Percentiles rank a stretch among this genome's conserved stretches.
These are phyloP conservation scores for Haemorhous mexicanus DNA, from an alignment of 2,113 vertebrate genomes.

Conservation along the genomic window DNA sequence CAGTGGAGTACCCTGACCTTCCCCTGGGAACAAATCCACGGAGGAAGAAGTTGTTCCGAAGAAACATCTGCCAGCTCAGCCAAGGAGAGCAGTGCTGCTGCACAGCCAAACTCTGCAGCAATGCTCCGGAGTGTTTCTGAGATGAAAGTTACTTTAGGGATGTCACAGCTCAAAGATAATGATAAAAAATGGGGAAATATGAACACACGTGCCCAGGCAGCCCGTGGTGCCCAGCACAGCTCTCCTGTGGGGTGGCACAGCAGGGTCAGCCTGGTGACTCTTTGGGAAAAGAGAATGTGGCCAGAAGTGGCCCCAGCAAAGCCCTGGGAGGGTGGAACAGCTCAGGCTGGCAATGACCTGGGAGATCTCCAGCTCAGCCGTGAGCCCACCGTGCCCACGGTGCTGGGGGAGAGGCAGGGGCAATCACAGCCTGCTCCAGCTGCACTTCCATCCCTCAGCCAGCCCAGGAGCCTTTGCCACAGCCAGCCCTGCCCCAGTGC, in stretches of 20 bases:
- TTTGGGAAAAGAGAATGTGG: background rate
- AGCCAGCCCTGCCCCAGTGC: background rate
- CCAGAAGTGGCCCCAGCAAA: background rate
- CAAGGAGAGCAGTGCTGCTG: background rate
- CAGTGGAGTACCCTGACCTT: background rate
- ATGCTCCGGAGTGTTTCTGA: background rate
- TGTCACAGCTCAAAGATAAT: background rate
- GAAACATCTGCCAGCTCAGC: background rate
- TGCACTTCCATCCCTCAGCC: background rate
- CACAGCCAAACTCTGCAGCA: background rate
- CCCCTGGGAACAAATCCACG: background rate
- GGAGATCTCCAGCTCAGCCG: fast-evolving
- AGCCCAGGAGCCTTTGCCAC: background rate
- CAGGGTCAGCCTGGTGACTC: background rate
- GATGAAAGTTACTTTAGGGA: background rate
- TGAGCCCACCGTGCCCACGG: fast-evolving
- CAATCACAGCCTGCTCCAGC: background rate
- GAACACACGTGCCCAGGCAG: fast-evolving
- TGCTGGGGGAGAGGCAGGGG: background rate
- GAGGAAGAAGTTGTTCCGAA: background rate
- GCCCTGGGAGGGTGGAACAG: background rate
- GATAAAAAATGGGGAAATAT: background rate
- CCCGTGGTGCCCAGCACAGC: background rate
- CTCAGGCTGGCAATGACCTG: background rate
- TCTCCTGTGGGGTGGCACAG: background rate